Base-by-base conservation (phyloP, 2,113 vertebrate species). In the Ameiurus melas region DNA sequence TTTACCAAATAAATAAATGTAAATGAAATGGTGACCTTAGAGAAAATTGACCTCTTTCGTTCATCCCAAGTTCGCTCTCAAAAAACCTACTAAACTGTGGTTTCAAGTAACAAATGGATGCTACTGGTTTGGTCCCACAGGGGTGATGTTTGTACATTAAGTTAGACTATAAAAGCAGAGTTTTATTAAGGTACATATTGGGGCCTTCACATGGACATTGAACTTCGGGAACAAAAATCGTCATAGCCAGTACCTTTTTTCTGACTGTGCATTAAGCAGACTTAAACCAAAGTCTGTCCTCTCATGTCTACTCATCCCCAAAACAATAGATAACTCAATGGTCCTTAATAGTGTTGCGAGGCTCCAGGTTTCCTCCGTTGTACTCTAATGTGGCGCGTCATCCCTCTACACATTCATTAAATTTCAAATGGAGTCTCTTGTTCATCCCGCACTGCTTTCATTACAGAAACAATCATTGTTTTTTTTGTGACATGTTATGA, bases 321-420 rank as follows among this genome's bases (percentile, higher is more conserved):
- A 17, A 58, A 87, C 89, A 90, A 80, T 84, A 86, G 89, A 36
- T 22, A 25, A 77, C 64, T 86, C 86, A 33, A 36, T 86, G 68
- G 60, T 51, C 47, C 36, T 70, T 83, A 60, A 85, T 36, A 62
- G 39, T 84, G 68, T 47, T 25, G 12, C 71, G 25, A 86, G 51
- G 70, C 62, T 75, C 53, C 75, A 60, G 55, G 57, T 62, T 57
- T 78, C n/a, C 62, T 75, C 55, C 86, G 84, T 47, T 85, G 39
- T 64, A 55, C 71, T 62, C 60, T 58, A 62, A 84, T 87, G 14
- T 53, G 19, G 19, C 19, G 53, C 77, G 19, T 39, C 68, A 57
- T 64, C 68, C 71, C 87, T 77, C n/a, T 5, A 30, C 57, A 47
- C 47, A 51, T 80, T 87, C 83, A 87, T 87, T 90, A 71, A n/a